These are phyloP conservation scores for Clinocottus analis DNA, from an alignment of 2,113 vertebrate genomes.

Conservation along the genomic window DNA sequence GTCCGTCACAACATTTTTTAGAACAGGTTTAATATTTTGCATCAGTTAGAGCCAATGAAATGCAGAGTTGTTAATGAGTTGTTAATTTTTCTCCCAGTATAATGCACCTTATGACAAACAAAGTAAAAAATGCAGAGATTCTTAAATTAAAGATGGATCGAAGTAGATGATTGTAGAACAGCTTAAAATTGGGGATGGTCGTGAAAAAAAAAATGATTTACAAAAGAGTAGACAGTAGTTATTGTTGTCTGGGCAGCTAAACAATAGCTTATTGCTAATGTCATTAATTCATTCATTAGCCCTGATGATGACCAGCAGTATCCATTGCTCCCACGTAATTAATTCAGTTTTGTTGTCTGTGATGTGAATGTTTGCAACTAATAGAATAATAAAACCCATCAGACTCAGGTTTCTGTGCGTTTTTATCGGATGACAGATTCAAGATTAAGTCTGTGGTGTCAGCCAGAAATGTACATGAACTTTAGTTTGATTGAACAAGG, in stretches of 20 bases:
- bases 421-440: background rate
- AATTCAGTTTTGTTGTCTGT: background rate
- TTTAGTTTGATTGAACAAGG: background rate
- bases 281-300: background rate
- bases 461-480: background rate
- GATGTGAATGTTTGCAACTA: background rate
- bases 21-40: background rate
- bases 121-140: background rate
- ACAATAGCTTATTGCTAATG: background rate
- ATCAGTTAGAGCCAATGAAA: background rate
- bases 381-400: background rate
- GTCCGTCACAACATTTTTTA: background rate
- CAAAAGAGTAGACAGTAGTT: background rate
- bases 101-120: background rate
- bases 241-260: background rate
- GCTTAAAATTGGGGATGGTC: background rate
- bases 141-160: background rate
- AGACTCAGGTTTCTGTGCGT: background rate
- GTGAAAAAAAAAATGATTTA: background rate
- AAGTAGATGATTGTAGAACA: background rate
- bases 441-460: background rate
- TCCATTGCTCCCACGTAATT: background rate
- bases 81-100: background rate
- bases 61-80: background rate
- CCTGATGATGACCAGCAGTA: background rate